Evolutionary conservation across 2,113 vertebrate genomes (phyloP), one percentile per base, ranked within the genome.

Genomic region (Forbesichthys agassizii): DNA sequence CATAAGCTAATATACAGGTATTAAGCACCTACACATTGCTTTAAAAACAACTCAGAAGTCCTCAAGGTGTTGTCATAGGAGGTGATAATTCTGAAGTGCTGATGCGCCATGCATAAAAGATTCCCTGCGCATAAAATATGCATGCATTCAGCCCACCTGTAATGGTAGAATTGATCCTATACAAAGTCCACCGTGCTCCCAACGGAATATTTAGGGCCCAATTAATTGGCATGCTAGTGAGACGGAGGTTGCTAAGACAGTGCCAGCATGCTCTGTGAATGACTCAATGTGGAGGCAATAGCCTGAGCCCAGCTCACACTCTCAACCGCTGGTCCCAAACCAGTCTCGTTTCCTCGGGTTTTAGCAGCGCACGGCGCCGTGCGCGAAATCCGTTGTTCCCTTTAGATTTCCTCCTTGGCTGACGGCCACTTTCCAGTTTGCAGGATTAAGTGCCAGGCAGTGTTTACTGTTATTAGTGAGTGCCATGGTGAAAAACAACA

Each of bases 171-270:
- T 75, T 74, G 49, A 77, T 77, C 73, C 61, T 63, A 72, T 56
- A 33, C 33, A 51, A 33, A 65, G 75, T 67, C 63, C 48, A 62
- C 68, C 73, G 52, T 47, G 55, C 63, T 61, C 68, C 66, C 49
- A 16, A 60, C 42, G 66, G 82, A 65, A 79, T 79, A 73, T 79
- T 82, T 79, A 58, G 49, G 74, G 64, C 57, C 66, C 74, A 47
- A 62, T 70, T 86, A 85, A 89, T 85, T 89, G 82, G 74, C 83
- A 87, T 85, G 88, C 78, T 79, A 78, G 71, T 65, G 74, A 76
- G 75, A 64, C 36, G 54, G n/a, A 54, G 74, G 83, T 88, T 88
- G 86, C 86, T 83, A 83, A 82, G 87, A 83, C 33, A 49, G 76
- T 59, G 69, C 49, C 48, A 69, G 66, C 82, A 84, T 75, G 83